A percentile compares a stretch with the other conserved stretches of the same genome.
These are phyloP conservation scores for Dasysyrphus albostriatus DNA, from an alignment of 2,888 invertebrate genomes.

Conservation along the genomic window DNA sequence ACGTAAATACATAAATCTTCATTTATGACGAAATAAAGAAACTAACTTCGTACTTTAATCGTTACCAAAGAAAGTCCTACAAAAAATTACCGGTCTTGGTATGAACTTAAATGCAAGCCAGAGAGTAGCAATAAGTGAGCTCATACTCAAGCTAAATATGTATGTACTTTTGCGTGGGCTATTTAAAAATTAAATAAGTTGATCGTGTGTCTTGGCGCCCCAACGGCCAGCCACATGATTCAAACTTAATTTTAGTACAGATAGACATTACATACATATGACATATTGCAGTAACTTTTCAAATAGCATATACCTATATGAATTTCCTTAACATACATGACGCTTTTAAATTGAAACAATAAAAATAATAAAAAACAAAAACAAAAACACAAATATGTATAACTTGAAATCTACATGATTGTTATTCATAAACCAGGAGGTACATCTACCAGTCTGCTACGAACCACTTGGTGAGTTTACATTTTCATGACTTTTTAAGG, in stretches of 20 bases:
- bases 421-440: constrained; percentile 17
- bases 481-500: constrained; percentile 51
- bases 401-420: neutral
- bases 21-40: too few relatives aligned
- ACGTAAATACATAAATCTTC: too few relatives aligned
- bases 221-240: constrained; percentile 10
- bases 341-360: neutral
- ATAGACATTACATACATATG: neutral
- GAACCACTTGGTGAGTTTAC: constrained; percentile 25
- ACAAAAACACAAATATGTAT: neutral
- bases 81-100: neutral
- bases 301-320: neutral
- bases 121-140: constrained; percentile 51
- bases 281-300: neutral
- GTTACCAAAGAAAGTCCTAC: neutral
- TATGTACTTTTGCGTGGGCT: constrained; percentile 57
- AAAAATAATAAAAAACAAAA: neutral
- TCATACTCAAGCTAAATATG: constrained; percentile 52
- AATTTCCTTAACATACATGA: neutral
- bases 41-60: neutral
- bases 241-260: constrained; percentile 24
- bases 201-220: constrained; percentile 13
- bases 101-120: neutral
- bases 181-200: constrained; percentile 43
- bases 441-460: neutral